Evolutionary conservation across 2,797 vertebrate species (phyloP).

Genomic region (Lepus townsendii): DNA sequence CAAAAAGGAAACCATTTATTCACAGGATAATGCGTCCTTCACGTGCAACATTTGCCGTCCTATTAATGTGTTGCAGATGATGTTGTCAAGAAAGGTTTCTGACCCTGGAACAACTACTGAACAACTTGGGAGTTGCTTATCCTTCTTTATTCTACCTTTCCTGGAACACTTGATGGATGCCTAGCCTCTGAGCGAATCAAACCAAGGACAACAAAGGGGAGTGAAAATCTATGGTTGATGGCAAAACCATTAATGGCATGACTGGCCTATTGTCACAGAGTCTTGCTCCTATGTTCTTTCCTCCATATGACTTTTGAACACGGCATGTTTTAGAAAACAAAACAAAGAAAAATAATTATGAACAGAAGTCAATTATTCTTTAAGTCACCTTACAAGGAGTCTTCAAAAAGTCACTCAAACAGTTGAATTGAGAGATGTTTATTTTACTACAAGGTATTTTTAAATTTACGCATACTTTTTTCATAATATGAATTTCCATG

Average conservation of each 20-base stretch:
- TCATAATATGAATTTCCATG: too few species aligned
- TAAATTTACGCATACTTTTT: too few species aligned
- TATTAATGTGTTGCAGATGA: conserved; percentile 65
- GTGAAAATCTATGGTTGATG: background rate
- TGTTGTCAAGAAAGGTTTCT: conserved; percentile 52
- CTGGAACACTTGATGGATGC: background rate
- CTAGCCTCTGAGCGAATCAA: background rate
- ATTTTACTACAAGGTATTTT: too few species aligned
- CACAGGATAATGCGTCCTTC: conserved; percentile 43
- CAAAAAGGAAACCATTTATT: conserved; percentile 73
- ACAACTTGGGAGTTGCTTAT: conserved; percentile 20
- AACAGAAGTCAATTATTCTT: conserved; percentile 5
- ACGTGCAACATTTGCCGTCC: conserved; percentile 24
- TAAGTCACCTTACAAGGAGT: background rate
- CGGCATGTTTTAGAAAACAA: background rate
- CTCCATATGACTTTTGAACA: background rate
- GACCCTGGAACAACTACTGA: conserved; percentile 31
- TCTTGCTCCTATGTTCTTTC: background rate
- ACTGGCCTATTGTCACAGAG: background rate
- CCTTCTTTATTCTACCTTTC: conserved; percentile 31
- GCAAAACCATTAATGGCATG: background rate
- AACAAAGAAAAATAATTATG: background rate
- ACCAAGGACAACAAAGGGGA: background rate
- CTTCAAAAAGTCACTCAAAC: too few species aligned
- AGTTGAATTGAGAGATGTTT: too few species aligned